Conservation (phyloP, 2,888 invertebrate genomes). For the Leucozona laternaria region DNA sequence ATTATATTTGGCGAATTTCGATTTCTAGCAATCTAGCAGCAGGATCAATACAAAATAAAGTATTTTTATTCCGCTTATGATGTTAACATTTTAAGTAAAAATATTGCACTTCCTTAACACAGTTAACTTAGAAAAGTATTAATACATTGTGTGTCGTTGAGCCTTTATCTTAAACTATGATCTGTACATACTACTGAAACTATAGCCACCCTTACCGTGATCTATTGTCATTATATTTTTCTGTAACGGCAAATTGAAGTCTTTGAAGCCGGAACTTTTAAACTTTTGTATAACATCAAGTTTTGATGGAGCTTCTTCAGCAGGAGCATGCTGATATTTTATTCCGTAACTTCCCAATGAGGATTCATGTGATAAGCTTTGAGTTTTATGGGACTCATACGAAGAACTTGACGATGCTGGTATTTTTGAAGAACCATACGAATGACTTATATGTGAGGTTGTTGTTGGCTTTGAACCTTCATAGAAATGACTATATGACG, state of each 20-base stretch:
- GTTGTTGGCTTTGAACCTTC: conserved; percentile 10
- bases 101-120: conserved; percentile 32
- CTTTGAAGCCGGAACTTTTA: conserved; percentile 36
- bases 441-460: not conserved
- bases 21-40: not conserved
- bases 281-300: conserved; percentile 18
- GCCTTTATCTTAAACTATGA: conserved; percentile 35
- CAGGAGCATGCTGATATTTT: conserved; percentile 26
- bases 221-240: conserved; percentile 77
- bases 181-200: conserved; percentile 81
- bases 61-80: not conserved
- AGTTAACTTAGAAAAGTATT: not conserved
- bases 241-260: conserved; percentile 42
- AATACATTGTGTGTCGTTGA: not conserved
- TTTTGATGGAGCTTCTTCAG: conserved; percentile 33
- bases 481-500: conserved; percentile 14
- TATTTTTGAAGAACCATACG: conserved; percentile 24
- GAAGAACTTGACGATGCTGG: not conserved
- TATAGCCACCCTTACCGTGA: conserved; percentile 82
- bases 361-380: not conserved
- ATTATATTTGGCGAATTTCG: not conserved
- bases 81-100: not conserved
- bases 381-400: conserved; percentile 12
- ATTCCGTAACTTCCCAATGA: conserved; percentile 15
- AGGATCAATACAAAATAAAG: not conserved